These are phyloP conservation scores for Neofelis nebulosa DNA, from an alignment of 2,113 vertebrate species.

Conservation along the genomic window DNA sequence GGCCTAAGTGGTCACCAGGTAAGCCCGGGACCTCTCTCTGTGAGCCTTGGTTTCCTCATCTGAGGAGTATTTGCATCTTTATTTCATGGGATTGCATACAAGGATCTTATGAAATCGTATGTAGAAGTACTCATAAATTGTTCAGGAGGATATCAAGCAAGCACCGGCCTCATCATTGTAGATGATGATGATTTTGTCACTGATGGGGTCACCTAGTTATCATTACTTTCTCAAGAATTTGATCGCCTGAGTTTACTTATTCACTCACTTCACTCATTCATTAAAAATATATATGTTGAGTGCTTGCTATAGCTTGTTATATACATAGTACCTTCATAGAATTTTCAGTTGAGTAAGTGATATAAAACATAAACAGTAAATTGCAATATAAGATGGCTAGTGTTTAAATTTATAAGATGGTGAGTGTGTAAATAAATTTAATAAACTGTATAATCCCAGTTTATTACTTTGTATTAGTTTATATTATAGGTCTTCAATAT, in stretches of 20 bases:
- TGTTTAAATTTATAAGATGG: neutral
- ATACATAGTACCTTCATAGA: neutral
- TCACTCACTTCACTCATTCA: neutral
- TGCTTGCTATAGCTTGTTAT: neutral
- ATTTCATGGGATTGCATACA: neutral
- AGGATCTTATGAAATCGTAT: neutral
- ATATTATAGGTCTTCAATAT: neutral
- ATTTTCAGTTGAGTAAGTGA: constrained; percentile 3
- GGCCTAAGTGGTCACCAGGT: neutral
- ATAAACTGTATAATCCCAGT: neutral
- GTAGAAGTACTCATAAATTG: neutral
- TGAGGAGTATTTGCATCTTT: neutral
- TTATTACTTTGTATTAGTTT: neutral
- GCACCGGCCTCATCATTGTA: neutral
- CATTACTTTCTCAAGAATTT: neutral
- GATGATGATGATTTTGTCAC: neutral
- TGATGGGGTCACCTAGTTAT: neutral
- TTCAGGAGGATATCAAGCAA: neutral
- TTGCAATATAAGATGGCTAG: neutral
- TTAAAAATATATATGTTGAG: neutral
- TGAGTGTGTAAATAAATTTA: neutral
- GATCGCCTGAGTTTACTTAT: neutral
- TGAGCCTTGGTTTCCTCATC: neutral
- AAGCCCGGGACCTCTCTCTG: neutral
- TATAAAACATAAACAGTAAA: neutral